phyloP scores from a whole-genome alignment of 2,113 vertebrate genomes.

The Pituophis catenifer region DNA sequence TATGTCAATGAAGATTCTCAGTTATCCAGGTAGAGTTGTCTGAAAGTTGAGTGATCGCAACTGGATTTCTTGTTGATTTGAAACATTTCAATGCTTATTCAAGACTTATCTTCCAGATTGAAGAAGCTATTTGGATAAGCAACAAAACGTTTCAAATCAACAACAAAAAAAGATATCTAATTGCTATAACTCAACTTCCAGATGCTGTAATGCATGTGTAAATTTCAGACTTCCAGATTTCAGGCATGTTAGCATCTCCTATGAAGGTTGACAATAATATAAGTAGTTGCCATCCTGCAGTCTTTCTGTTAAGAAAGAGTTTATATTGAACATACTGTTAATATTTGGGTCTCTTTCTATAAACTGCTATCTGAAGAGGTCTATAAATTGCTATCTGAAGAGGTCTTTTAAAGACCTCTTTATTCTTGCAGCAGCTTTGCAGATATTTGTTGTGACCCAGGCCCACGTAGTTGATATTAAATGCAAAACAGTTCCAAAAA shows the following conservation, averaged over 20 bases:
- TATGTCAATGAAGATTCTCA: not conserved
- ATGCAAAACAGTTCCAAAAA: too few species aligned
- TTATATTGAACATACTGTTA: not conserved
- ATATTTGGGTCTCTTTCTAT: not conserved
- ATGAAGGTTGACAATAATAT: not conserved
- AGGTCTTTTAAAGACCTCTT: not conserved
- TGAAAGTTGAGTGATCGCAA: not conserved
- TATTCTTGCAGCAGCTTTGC: not conserved
- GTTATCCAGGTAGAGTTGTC: not conserved
- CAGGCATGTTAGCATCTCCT: not conserved
- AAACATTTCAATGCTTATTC: not conserved
- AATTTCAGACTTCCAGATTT: not conserved
- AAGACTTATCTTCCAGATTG: not conserved
- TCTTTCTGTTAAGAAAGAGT: not conserved
- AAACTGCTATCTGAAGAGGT: not conserved
- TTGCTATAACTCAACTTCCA: not conserved
- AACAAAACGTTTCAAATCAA: not conserved
- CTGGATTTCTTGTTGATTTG: not conserved
- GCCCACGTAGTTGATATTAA: too few species aligned
- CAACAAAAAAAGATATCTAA: not conserved
- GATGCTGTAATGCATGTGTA: not conserved
- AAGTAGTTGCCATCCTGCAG: not conserved
- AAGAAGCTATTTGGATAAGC: not conserved
- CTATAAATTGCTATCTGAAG: not conserved
- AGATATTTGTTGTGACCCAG: not conserved